Percentiles rank a stretch among this genome's conserved stretches.
These are phyloP conservation scores for Phaonia tiefii DNA, from an alignment of 2,888 invertebrate genomes.

Conservation along the genomic window DNA sequence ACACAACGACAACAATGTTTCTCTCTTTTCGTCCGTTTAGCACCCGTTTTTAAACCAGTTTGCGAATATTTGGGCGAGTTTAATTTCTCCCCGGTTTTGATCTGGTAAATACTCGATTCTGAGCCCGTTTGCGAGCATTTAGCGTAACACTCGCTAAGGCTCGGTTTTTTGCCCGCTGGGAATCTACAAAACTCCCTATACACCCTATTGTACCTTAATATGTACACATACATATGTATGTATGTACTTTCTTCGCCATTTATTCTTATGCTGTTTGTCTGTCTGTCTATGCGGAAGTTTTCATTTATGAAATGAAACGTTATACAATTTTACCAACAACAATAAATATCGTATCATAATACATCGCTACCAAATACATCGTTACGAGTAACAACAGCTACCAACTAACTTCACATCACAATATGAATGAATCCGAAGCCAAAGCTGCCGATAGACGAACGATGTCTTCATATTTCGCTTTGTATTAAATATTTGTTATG, in stretches of 20 bases:
- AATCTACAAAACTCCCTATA: too few relatives aligned
- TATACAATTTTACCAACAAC: constrained; percentile 41
- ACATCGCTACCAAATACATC: constrained; percentile 13
- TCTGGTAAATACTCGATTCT: too few relatives aligned
- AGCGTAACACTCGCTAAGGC: too few relatives aligned
- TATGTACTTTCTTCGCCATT: neutral
- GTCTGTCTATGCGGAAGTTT: constrained; percentile 60
- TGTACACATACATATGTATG: neutral
- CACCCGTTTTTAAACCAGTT: too few relatives aligned
- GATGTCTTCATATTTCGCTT: neutral
- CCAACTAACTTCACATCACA: constrained; percentile 29
- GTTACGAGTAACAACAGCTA: constrained; percentile 16
- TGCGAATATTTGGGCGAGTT: too few relatives aligned
- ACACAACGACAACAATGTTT: too few relatives aligned
- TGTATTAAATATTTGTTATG: too few relatives aligned
- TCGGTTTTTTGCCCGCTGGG: too few relatives aligned
- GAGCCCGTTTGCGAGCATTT: too few relatives aligned
- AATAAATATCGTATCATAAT: neutral
- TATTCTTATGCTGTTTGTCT: constrained; percentile 9
- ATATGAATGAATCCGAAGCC: neutral
- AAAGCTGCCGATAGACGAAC: constrained; percentile 1
- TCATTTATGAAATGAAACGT: constrained; percentile 51
- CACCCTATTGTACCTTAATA: too few relatives aligned
- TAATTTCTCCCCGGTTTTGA: too few relatives aligned
- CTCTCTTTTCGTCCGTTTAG: too few relatives aligned